Evolutionary conservation across 2,113 vertebrate species (phyloP).

Genomic region (Calypte anna): DNA sequence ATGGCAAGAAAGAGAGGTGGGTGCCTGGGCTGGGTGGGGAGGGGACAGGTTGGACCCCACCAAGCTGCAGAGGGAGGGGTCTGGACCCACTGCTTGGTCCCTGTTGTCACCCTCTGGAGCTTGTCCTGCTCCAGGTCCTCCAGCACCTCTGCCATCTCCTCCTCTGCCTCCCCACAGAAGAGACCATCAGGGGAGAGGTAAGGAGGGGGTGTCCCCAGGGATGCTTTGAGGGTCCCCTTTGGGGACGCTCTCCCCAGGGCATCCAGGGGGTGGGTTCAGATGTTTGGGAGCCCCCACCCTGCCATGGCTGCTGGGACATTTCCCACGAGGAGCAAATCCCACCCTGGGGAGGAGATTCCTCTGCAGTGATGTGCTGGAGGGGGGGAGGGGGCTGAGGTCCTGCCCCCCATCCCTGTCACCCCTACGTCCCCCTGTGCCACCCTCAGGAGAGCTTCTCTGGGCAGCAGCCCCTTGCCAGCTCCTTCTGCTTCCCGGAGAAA

Average conservation of each 20-base stretch:
- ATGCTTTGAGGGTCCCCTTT: neutral
- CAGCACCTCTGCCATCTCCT: neutral
- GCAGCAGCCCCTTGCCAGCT: conserved; percentile 65
- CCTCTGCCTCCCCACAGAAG: conserved; percentile 79
- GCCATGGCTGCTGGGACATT: rapidly evolving
- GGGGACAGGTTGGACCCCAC: neutral
- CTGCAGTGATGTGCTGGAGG: neutral
- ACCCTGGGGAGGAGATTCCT: neutral
- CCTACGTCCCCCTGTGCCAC: neutral
- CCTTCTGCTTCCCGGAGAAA: conserved; percentile 68
- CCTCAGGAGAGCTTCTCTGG: conserved; percentile 77
- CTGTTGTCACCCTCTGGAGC: rapidly evolving
- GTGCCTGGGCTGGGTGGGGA: neutral
- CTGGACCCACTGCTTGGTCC: neutral
- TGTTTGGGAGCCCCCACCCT: neutral
- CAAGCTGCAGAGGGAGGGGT: rapidly evolving
- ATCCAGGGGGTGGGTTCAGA: neutral
- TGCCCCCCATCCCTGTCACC: neutral
- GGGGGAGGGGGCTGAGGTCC: neutral
- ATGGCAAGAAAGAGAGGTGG: conserved; percentile 58
- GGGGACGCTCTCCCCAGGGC: no score
- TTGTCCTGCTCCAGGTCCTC: conserved; percentile 71
- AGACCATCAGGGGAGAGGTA: conserved; percentile 84
- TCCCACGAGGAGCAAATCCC: neutral
- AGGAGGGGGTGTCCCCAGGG: neutral